Base-by-base conservation (phyloP, 2,113 vertebrate species). In the Meles meles region DNA sequence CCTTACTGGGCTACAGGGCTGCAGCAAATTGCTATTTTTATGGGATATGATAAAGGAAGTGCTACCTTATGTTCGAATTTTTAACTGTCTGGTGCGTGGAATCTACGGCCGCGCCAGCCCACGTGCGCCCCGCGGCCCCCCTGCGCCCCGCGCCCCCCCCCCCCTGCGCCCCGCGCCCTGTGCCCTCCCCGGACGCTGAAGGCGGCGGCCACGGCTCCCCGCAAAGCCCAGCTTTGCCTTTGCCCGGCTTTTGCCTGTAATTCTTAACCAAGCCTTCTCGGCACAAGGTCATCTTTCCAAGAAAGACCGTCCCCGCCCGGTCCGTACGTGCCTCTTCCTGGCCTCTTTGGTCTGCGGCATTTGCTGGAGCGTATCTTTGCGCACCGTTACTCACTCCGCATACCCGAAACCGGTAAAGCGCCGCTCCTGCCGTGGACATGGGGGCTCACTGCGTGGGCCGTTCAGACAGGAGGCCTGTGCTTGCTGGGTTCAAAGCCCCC, bases 1-100 rank as follows among this genome's bases (percentile, higher is more conserved):
- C 99, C 99, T 99, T 99, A 99, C 99, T 99, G 99, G 99, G 99
- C 99, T 99, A 99, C 99, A 99, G 99, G 99, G 99, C 99, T 99
- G 98, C 98, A 99, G 99, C 99, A 99, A 99, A 99, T 99, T 99
- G 99, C 99, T 99, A 99, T 99, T 99, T 99, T 99, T 99, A 99
- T 99, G 99, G 99, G 99, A 99, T 99, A 99, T 99, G 99, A 99
- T 99, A 99, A 99, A 99, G 99, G 99, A 99, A 99, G 99, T 99
- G 99, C 99, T 99, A 98, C 99, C 99, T 99, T 99, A 99, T 99
- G 99, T 99, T 99, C 99, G 98, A 98, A 99, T 99, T 99, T 99
- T 99, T 99, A 99, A 99, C 99, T 99, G 99, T 99, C 99, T 98
- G 98, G 95, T 98, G 98, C 97, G 29, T 97, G 89, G 99, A 99